Conservation (phyloP, 2,797 vertebrate species). For the Chromobotia macracanthus region DNA sequence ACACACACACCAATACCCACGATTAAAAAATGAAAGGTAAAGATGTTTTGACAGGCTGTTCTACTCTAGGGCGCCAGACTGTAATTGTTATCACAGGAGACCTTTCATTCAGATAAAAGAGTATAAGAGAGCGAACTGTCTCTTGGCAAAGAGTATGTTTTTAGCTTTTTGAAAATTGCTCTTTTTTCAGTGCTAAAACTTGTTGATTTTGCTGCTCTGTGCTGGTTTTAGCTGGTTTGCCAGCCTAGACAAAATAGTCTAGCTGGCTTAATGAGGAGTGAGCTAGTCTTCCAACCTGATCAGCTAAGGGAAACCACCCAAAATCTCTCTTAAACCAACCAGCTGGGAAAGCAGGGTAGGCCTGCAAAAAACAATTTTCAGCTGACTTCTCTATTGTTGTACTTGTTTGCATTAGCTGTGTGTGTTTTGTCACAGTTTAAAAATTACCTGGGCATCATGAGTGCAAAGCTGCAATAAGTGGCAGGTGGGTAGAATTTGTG, state of each 20-base stretch:
- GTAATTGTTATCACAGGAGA: conserved; percentile 25
- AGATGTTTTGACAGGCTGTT: conserved; percentile 24
- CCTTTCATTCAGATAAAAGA: conserved; percentile 34
- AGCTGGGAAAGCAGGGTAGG: not conserved
- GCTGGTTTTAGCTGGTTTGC: not conserved
- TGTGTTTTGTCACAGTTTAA: conserved; percentile 31
- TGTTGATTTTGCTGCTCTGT: too few relatives aligned
- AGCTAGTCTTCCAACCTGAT: not conserved
- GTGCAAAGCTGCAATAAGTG: conserved; percentile 52
- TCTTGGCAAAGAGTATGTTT: not conserved
- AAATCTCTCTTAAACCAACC: not conserved
- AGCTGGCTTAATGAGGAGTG: too few relatives aligned
- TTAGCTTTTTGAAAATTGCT: not conserved
- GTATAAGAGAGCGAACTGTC: not conserved
- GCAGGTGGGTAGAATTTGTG: conserved; percentile 66
- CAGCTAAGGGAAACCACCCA: not conserved
- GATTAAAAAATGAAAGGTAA: conserved; percentile 6
- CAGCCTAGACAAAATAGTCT: not conserved
- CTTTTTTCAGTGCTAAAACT: not conserved
- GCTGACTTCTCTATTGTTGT: not conserved
- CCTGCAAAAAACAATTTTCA: not conserved
- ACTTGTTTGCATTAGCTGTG: not conserved
- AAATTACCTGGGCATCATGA: conserved; percentile 63
- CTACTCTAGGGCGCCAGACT: conserved; percentile 6
- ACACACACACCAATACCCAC: not conserved